These are phyloP conservation scores for Rhea americana DNA, from an alignment of 2,113 vertebrate species.

Conservation along the genomic window DNA sequence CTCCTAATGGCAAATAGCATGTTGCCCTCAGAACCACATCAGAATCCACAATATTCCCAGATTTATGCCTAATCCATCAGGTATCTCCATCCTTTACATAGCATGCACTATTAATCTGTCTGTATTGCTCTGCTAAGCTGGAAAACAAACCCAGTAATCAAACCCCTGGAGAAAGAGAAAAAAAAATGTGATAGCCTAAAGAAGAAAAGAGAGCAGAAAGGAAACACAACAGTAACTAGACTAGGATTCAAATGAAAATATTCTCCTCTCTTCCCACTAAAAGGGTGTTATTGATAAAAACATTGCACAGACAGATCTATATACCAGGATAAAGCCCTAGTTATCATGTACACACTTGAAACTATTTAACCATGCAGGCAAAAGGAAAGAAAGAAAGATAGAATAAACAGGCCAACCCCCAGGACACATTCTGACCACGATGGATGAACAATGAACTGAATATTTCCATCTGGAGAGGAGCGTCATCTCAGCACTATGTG, in stretches of 20 bases:
- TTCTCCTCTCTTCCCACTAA: conserved; percentile 8
- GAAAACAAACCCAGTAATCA: background rate
- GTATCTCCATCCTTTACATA: background rate
- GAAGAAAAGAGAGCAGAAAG: background rate
- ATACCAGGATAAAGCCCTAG: conserved; percentile 39
- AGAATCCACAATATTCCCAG: background rate
- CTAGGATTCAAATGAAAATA: conserved; percentile 42
- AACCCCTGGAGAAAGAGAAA: conserved; percentile 27
- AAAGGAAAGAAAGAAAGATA: conserved; percentile 46
- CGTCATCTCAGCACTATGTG: conserved; percentile 28
- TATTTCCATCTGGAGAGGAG: conserved; percentile 60
- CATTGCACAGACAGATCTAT: background rate
- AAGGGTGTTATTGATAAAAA: conserved; percentile 54
- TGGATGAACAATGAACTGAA: conserved; percentile 63
- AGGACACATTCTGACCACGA: conserved; percentile 11
- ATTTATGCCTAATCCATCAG: background rate
- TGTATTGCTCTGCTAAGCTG: background rate
- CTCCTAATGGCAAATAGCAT: background rate
- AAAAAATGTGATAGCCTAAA: background rate
- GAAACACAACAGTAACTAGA: background rate
- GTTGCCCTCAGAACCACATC: background rate
- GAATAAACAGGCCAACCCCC: conserved; percentile 50
- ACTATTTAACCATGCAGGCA: conserved; percentile 39
- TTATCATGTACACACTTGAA: conserved; percentile 62
- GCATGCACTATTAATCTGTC: background rate